These are phyloP conservation scores for Pachypsylla venusta DNA, from an alignment of 1,140 invertebrate genomes.

Conservation along the genomic window DNA sequence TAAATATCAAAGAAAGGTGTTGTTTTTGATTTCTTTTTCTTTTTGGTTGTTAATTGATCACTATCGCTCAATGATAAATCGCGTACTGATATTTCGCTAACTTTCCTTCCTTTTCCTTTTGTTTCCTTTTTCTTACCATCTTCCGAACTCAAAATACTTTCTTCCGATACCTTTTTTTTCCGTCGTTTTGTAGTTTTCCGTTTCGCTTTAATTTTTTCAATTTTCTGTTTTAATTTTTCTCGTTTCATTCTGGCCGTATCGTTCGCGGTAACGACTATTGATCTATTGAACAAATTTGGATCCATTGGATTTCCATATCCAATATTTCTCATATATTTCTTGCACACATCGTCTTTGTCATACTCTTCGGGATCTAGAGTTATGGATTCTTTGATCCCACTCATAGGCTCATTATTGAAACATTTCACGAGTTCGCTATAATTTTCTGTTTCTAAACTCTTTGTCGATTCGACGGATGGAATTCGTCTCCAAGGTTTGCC, in stretches of 20 bases:
- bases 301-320: background rate
- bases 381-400: background rate
- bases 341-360: conserved; percentile 3
- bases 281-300: background rate
- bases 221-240: background rate
- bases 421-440: background rate
- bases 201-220: background rate
- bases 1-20: background rate
- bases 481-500: background rate
- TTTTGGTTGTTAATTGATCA: background rate
- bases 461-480: conserved; percentile 4
- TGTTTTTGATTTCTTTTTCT: background rate
- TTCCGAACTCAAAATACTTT: too few species aligned
- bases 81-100: background rate
- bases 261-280: background rate
- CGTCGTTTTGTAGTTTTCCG: background rate
- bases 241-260: background rate
- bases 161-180: background rate
- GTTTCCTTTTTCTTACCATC: background rate
- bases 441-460: conserved; percentile 1
- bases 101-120: background rate
- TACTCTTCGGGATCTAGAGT: background rate
- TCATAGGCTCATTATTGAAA: background rate
- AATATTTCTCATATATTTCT: conserved; percentile 9
- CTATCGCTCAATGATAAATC: background rate